Percentiles rank a stretch among this genome's conserved stretches.
Evolutionary conservation across 92 coral and sea anemone genomes (phyloP).

Genomic region (Meandrina meandrites): DNA sequence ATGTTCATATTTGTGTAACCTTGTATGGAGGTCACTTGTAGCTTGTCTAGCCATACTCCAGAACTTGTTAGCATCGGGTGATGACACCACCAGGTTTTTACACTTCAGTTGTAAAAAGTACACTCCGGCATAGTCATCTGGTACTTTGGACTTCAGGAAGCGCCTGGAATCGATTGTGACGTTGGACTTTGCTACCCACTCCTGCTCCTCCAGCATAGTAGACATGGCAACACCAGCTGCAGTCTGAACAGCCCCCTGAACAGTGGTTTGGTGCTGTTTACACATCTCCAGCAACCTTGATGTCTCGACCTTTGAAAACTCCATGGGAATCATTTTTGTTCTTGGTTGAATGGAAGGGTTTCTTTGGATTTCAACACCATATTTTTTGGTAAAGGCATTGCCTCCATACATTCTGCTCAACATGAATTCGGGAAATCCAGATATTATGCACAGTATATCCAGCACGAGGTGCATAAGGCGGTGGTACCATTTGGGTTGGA

Average conservation of each 20-base stretch:
- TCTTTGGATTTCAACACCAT: conserved; percentile 16
- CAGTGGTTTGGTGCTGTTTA: conserved; percentile 16
- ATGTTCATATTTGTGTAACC: conserved; percentile 2
- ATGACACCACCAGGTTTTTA: background rate
- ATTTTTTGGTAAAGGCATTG: conserved; percentile 17
- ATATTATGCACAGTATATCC: background rate
- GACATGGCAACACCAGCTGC: conserved; percentile 33
- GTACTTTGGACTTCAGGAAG: conserved; percentile 12
- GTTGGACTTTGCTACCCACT: background rate
- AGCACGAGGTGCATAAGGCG: background rate
- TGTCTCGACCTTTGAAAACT: conserved; percentile 13
- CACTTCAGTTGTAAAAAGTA: background rate
- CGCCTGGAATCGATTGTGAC: conserved; percentile 18
- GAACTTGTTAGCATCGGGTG: background rate
- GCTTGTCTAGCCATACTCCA: conserved; percentile 12
- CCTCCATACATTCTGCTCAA: background rate
- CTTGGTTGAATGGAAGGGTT: conserved; percentile 17
- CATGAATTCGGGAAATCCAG: conserved; percentile 3
- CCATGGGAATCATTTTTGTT: conserved; percentile 18
- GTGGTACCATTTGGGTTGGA: conserved; percentile 4
- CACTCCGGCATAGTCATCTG: conserved; percentile 18
- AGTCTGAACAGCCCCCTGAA: conserved; percentile 23
- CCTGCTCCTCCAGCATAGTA: conserved; percentile 9
- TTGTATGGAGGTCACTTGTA: background rate
- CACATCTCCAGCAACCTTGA: conserved; percentile 16